Evolutionary conservation across 2,113 vertebrate genomes (phyloP).

Genomic region (Trichomycterus rosablanca): DNA sequence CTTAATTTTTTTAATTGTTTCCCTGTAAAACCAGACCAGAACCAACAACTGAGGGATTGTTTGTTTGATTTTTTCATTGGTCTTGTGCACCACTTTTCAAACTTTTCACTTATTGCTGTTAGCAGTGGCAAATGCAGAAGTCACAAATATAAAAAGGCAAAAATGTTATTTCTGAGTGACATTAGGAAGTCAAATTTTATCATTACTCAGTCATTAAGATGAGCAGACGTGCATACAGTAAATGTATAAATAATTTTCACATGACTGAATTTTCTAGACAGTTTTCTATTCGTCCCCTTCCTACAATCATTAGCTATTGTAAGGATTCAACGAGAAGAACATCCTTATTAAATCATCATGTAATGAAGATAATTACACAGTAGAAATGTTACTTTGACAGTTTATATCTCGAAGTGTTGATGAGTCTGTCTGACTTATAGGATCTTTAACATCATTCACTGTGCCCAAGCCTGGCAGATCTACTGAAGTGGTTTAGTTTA

Average conservation of each 20-base stretch:
- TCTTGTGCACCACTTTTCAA: no score
- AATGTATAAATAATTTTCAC: neutral
- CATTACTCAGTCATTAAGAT: neutral
- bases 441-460: slow-evolving; percentile 27
- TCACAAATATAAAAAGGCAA: neutral
- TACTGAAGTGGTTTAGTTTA: slow-evolving; percentile 20
- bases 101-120: no score
- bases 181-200: neutral
- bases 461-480: slow-evolving; percentile 15
- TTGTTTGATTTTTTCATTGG: no score
- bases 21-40: no score
- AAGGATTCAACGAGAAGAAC: slow-evolving; percentile 9
- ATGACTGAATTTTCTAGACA: slow-evolving; percentile 1
- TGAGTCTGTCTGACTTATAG: slow-evolving; percentile 6
- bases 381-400: slow-evolving; percentile 10
- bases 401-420: slow-evolving; percentile 17
- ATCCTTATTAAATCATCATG: slow-evolving; percentile 4
- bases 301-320: slow-evolving; percentile 12
- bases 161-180: neutral
- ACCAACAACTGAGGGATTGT: no score
- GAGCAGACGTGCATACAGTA: neutral
- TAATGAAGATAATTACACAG: slow-evolving; percentile 27
- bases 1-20: no score
- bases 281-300: no score
- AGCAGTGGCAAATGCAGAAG: neutral